Base-by-base conservation (phyloP, 2,888 invertebrate species). In the Dermolepida albohirtum region DNA sequence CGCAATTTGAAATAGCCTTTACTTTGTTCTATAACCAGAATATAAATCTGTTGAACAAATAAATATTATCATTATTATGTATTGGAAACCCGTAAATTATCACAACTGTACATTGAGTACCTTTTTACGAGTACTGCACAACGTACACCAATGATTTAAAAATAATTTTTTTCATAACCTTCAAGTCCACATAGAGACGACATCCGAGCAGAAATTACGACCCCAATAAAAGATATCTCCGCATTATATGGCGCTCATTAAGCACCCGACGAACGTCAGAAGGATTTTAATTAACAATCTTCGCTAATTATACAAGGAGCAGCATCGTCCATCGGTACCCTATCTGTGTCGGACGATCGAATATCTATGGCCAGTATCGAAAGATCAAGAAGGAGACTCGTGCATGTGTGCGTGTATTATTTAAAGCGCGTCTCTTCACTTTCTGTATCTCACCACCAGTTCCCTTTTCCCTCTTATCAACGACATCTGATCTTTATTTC, bases 251-350 rank as follows among this genome's bases (percentile, higher is more conserved):
- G 41, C 41, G 41, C 17, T 41, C 55, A 55, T 55, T 55, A 55
- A 55, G 41, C 55, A 55, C 41, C 22, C 17, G 22, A 40, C 41
- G 10, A 12, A 41, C 22, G 41, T 40, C 55, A 41, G 41, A 55
- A 40, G 41, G 41, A 55, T 55, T 55, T 55, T 55, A 55, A 55
- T 55, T 55, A 55, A 55, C 55, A 55, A 55, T 55, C 55, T 55
- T 55, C 41, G 55, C 55, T 55, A 55, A 55, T 55, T 55, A 55
- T 55, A 22, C 41, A 17, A 22, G 34, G 10, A 34, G 34, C 34
- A 34, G 6, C 6, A 10, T 34, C 34, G 34, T 6, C 5, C 34
- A 34, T 34, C 34, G 34, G 6, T 5, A 34, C 55, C 39, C n/a
- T 55, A 55, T 55, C 55, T 41, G 55, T 41, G 40, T 40, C 39